phyloP scores from a whole-genome alignment of 2,113 vertebrate species.

The Chaetodon auriga region DNA sequence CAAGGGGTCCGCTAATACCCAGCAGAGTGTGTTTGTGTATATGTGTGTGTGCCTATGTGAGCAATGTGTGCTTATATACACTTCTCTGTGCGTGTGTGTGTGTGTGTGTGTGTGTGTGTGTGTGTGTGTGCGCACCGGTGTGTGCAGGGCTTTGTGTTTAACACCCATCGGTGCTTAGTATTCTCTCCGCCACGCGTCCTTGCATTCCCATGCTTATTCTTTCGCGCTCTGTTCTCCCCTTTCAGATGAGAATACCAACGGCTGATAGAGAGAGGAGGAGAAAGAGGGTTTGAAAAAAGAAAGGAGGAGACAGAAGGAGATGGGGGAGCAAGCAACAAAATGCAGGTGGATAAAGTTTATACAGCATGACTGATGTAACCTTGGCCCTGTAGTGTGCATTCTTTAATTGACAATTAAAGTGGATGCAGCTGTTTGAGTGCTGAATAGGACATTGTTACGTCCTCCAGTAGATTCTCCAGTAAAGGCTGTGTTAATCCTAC shows the following conservation, averaged over 20 bases:
- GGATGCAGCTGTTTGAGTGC: slow-evolving; percentile 25
- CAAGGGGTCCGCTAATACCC: slow-evolving; percentile 74
- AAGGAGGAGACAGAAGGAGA: slow-evolving; percentile 9
- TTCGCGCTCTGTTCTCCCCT: slow-evolving; percentile 67
- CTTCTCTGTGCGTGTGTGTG: slow-evolving; percentile 40
- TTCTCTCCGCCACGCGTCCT: slow-evolving; percentile 80
- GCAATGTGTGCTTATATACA: slow-evolving; percentile 64
- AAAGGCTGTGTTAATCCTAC: not conserved
- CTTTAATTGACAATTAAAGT: slow-evolving; percentile 53
- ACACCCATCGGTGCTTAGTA: slow-evolving; percentile 84
- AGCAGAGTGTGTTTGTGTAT: slow-evolving; percentile 60
- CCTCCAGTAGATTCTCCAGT: slow-evolving; percentile 4
- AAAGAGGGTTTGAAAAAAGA: not conserved
- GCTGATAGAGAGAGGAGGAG: slow-evolving; percentile 49
- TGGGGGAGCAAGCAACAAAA: slow-evolving; percentile 31
- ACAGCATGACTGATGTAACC: slow-evolving; percentile 60
- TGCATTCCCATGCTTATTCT: slow-evolving; percentile 78
- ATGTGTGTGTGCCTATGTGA: slow-evolving; percentile 53
- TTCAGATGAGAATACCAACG: slow-evolving; percentile 68
- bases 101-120: slow-evolving; percentile 22
- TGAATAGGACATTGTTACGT: slow-evolving; percentile 31
- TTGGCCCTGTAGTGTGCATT: slow-evolving; percentile 35
- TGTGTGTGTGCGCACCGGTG: not conserved
- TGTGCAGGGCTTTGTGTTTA: slow-evolving; percentile 75
- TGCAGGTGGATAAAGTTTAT: slow-evolving; percentile 70